phyloP scores from a whole-genome alignment of 2,888 invertebrate genomes.

The Apantesis nais region DNA sequence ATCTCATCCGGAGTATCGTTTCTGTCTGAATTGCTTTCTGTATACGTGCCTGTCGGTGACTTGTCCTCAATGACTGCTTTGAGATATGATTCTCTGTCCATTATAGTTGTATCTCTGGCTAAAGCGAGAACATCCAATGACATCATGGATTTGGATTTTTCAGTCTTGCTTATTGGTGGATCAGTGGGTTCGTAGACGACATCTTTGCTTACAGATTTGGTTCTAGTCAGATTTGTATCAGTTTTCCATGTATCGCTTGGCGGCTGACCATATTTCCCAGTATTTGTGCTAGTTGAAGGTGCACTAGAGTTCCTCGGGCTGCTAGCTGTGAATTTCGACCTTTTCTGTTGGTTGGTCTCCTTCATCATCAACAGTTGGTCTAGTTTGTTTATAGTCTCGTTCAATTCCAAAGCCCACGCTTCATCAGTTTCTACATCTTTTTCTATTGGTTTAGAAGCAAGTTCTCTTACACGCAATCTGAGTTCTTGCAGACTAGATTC shows the following conservation, averaged over 20 bases:
- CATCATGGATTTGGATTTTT: slow-evolving; percentile 82
- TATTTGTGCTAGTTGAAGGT: slow-evolving; percentile 73
- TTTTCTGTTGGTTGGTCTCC: slow-evolving; percentile 86
- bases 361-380: slow-evolving; percentile 90
- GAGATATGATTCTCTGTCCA: slow-evolving; percentile 77
- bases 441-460: slow-evolving; percentile 90
- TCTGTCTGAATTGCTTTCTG: slow-evolving; percentile 79
- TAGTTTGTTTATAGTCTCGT: slow-evolving; percentile 91
- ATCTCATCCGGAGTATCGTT: slow-evolving; percentile 81
- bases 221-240: slow-evolving; percentile 64
- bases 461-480: slow-evolving; percentile 88
- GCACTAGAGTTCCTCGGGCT: slow-evolving; percentile 74
- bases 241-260: slow-evolving; percentile 68
- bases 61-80: slow-evolving; percentile 82
- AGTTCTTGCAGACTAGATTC: slow-evolving; percentile 88
- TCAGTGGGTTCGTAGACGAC: slow-evolving; percentile 68
- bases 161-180: slow-evolving; percentile 69
- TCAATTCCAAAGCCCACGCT: slow-evolving; percentile 91
- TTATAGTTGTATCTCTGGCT: slow-evolving; percentile 72
- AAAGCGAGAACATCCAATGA: slow-evolving; percentile 77
- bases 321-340: slow-evolving; percentile 76
- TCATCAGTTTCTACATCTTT: slow-evolving; percentile 89
- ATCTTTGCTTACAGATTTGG: slow-evolving; percentile 75
- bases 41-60: slow-evolving; percentile 78
- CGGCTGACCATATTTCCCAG: slow-evolving; percentile 58